Evolutionary conservation across 2,888 invertebrate genomes (phyloP).

Genomic region (Tryphoninae sp.): DNA sequence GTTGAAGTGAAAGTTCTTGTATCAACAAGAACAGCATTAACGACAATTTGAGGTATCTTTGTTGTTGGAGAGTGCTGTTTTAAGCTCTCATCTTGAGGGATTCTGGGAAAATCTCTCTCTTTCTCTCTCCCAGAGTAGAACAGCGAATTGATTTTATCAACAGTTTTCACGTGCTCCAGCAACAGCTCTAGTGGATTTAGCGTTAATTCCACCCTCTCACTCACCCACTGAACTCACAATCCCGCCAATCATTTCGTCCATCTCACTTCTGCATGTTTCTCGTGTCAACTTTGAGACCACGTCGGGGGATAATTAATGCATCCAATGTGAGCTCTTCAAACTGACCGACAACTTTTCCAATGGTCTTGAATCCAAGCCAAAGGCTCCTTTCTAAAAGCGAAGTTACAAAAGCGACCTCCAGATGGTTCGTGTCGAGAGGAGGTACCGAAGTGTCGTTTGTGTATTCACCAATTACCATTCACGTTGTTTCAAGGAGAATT

Average conservation of each 20-base stretch:
- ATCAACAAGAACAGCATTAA: no score
- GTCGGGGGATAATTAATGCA: slow-evolving; percentile 40
- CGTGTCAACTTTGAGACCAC: slow-evolving; percentile 24
- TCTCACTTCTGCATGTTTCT: slow-evolving; percentile 7
- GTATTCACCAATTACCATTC: background rate
- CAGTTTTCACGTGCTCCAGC: slow-evolving; percentile 12
- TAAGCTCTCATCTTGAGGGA: background rate
- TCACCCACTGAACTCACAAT: slow-evolving; percentile 7
- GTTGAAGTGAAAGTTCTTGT: no score
- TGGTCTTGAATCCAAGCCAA: slow-evolving; percentile 10
- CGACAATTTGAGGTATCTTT: no score
- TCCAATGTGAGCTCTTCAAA: background rate
- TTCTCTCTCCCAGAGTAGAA: background rate
- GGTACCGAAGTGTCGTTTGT: slow-evolving; percentile 6
- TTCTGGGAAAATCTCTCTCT: background rate
- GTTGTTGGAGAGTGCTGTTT: no score
- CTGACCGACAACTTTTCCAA: slow-evolving; percentile 9
- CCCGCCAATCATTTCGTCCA: background rate
- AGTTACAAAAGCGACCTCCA: background rate
- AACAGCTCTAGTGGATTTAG: slow-evolving; percentile 22
- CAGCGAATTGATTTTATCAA: slow-evolving; percentile 52
- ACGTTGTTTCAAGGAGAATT: background rate
- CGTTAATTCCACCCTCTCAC: slow-evolving; percentile 34
- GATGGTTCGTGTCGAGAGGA: background rate
- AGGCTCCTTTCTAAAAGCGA: slow-evolving; percentile 6